Conservation (phyloP, 2,113 vertebrate genomes). For the Alethe diademata region DNA sequence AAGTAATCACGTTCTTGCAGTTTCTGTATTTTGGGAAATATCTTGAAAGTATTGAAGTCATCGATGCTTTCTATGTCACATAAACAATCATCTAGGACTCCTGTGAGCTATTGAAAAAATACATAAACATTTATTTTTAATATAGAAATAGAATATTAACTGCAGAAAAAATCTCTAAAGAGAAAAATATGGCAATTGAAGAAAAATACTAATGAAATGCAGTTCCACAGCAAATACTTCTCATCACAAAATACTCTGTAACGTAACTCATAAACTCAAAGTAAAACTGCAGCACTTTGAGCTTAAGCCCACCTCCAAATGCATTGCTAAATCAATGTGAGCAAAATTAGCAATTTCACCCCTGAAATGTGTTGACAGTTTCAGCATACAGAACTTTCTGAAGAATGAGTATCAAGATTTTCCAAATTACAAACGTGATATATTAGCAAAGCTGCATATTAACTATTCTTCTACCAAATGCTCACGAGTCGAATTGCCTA, state of each 20-base stretch:
- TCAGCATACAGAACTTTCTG: not conserved
- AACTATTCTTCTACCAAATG: not conserved
- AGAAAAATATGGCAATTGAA: not conserved
- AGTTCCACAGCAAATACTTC: not conserved
- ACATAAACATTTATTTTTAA: not conserved
- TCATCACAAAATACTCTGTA: not conserved
- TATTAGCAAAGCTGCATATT: not conserved
- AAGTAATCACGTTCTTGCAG: constrained; percentile 93
- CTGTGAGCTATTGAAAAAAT: constrained; percentile 79
- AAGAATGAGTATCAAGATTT: not conserved
- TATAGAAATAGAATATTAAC: not conserved
- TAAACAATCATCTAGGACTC: constrained; percentile 95
- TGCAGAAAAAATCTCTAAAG: not conserved
- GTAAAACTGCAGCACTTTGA: not conserved
- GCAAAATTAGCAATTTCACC: not conserved
- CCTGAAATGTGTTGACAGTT: not conserved
- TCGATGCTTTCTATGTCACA: constrained; percentile 97
- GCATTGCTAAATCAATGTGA: not conserved
- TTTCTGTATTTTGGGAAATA: constrained; percentile 89
- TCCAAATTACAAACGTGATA: not conserved
- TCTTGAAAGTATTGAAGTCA: constrained; percentile 95
- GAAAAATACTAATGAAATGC: not conserved
- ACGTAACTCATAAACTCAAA: not conserved
- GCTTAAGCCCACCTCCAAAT: not conserved
- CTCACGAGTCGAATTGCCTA: not conserved